Conservation (phyloP, 2,888 invertebrate species). For the Acrobasis repandana region DNA sequence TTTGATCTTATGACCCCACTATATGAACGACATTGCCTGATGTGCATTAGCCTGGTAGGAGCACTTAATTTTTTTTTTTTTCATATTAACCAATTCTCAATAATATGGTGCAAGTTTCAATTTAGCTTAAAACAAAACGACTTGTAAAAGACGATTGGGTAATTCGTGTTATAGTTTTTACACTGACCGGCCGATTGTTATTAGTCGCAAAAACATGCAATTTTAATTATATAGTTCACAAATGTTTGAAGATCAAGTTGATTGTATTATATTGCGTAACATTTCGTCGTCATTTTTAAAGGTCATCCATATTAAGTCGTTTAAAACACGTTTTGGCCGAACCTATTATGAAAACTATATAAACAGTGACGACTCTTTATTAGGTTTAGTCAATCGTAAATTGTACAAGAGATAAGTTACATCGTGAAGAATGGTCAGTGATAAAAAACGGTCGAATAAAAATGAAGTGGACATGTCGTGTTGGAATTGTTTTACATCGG, state of each 20-base stretch:
- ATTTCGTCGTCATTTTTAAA: slow-evolving; percentile 38
- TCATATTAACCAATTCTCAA: background rate
- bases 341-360: slow-evolving; percentile 50
- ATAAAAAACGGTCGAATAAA: slow-evolving; percentile 38
- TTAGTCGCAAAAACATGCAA: background rate
- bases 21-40: slow-evolving; percentile 29
- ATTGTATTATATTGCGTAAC: slow-evolving; percentile 49
- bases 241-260: slow-evolving; percentile 9
- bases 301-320: slow-evolving; percentile 58
- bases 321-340: slow-evolving; percentile 59
- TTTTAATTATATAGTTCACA: slow-evolving; percentile 33
- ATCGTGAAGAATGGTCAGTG: slow-evolving; percentile 34
- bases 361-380: slow-evolving; percentile 45
- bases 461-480: slow-evolving; percentile 55
- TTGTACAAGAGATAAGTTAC: slow-evolving; percentile 33
- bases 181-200: background rate
- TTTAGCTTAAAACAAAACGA: background rate
- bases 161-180: background rate
- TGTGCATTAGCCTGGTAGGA: slow-evolving; percentile 35
- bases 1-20: slow-evolving; percentile 49
- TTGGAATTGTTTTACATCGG: slow-evolving; percentile 66
- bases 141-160: background rate
- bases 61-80: background rate
- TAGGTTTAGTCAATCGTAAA: slow-evolving; percentile 52
- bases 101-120: background rate